phyloP scores from a whole-genome alignment of 2,113 vertebrate genomes.

The Tamias sibiricus region DNA sequence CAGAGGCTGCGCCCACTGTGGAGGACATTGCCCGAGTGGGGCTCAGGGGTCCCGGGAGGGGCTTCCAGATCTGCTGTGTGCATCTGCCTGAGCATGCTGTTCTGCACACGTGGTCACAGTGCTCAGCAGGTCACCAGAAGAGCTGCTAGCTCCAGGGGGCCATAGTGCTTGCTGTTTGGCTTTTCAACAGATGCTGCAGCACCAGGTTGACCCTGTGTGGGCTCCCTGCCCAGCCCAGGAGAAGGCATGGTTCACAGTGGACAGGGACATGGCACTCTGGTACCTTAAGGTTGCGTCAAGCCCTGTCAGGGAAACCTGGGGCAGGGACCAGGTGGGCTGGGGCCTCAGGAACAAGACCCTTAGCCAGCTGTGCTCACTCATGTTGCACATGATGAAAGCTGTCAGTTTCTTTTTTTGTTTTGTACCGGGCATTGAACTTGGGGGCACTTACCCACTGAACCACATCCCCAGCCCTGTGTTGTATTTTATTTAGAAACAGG shows the following conservation, averaged over 20 bases:
- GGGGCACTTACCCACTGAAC: no score
- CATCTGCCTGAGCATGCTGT: not conserved
- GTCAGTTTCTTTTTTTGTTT: no score
- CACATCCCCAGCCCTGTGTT: no score
- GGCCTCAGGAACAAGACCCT: not conserved
- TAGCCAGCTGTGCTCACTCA: rapidly evolving
- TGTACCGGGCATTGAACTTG: no score
- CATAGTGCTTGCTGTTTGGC: not conserved
- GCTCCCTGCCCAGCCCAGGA: not conserved
- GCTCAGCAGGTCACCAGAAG: not conserved
- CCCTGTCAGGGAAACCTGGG: not conserved
- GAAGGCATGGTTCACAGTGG: not conserved
- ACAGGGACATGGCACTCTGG: not conserved
- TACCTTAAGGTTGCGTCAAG: not conserved
- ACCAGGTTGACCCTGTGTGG: not conserved
- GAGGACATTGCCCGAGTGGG: not conserved
- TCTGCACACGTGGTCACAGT: rapidly evolving
- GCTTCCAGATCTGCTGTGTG: not conserved
- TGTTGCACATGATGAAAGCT: not conserved
- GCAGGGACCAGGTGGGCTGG: no score
- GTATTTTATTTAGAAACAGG: no score
- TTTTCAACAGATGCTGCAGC: not conserved
- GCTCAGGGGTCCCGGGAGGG: rapidly evolving
- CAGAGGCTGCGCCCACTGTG: not conserved
- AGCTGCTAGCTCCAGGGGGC: not conserved